These are phyloP conservation scores for Hemibagrus guttatus DNA, from an alignment of 2,797 vertebrate species.

Conservation along the genomic window DNA sequence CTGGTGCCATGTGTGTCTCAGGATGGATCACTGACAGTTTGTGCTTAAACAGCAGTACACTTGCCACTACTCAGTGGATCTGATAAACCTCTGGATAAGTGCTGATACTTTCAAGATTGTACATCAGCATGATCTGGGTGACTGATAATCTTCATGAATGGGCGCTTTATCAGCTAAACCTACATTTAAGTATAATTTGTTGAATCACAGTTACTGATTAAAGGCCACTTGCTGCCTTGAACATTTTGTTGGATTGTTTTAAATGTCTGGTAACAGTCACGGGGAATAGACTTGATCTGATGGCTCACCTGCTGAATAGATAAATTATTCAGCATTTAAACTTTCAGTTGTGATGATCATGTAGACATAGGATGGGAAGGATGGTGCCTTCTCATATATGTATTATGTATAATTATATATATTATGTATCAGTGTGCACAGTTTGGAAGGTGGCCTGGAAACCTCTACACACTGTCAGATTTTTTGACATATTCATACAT, in stretches of 20 bases:
- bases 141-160: conserved; percentile 3
- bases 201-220: background rate
- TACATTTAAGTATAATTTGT: background rate
- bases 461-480: too few relatives aligned
- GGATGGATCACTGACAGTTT: background rate
- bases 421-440: too few relatives aligned
- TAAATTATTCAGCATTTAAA: background rate
- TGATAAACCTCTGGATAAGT: background rate
- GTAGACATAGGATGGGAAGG: background rate
- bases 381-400: too few relatives aligned
- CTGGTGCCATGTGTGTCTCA: background rate
- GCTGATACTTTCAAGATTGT: background rate
- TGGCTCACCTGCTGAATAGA: background rate
- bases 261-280: background rate
- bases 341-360: background rate
- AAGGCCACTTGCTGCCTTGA: background rate
- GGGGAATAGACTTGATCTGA: background rate
- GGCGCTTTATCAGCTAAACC: background rate
- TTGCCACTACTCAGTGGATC: background rate
- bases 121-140: background rate
- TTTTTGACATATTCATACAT: too few relatives aligned
- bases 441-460: too few relatives aligned
- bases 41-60: background rate
- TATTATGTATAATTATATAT: background rate
- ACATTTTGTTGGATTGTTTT: background rate